Conservation (phyloP, 1,140 invertebrate species). For the Bombus pascuorum region DNA sequence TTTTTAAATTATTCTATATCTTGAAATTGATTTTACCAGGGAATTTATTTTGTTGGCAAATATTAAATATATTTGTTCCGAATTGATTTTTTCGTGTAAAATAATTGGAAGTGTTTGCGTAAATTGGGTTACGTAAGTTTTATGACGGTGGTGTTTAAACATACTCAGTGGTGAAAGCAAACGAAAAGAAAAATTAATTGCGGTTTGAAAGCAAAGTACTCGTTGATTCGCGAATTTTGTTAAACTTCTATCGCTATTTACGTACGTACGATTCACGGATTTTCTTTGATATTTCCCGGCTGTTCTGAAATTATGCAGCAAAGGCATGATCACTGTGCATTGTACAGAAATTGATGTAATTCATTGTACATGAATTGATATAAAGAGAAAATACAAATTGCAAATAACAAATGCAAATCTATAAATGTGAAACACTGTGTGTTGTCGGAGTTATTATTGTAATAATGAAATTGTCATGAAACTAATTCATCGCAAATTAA, state of each 20-base stretch:
- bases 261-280: too few relatives aligned
- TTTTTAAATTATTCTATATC: too few relatives aligned
- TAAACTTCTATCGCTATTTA: not conserved
- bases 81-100: not conserved
- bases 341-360: too few relatives aligned
- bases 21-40: not conserved
- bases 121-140: not conserved
- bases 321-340: not conserved
- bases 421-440: not conserved
- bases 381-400: not conserved
- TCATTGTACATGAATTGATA: too few relatives aligned
- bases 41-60: not conserved
- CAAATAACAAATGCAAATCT: not conserved
- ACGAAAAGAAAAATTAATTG: not conserved
- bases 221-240: not conserved
- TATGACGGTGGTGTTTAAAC: too few relatives aligned
- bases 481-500: not conserved
- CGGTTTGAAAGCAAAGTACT: not conserved
- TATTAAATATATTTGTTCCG: too few relatives aligned
- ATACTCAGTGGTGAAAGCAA: not conserved
- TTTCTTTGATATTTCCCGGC: not conserved
- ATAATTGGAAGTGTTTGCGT: not conserved
- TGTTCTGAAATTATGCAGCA: not conserved
- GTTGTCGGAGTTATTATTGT: not conserved
- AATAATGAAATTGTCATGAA: too few relatives aligned